Evolutionary conservation across 2,113 vertebrate species (phyloP), one percentile per base, ranked within the genome.

Genomic region (Hippopotamus amphibius): DNA sequence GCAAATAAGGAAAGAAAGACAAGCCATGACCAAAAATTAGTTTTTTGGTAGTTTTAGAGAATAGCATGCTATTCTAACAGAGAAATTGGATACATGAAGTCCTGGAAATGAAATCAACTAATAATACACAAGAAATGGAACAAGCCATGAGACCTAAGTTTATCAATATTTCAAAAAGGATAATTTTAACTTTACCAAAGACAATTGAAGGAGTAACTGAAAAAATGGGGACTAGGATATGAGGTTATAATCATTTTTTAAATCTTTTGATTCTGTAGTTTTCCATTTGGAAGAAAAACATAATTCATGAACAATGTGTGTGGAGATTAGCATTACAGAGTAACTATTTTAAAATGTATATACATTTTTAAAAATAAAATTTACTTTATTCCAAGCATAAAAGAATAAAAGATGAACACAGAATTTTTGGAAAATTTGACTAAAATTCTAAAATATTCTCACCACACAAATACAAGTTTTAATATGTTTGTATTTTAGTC

Each of bases 181-280:
- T 92, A 17, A 46, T 87, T 50, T 87, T 50, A 81, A 17, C 88
- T 92, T 92, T 85, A 53, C 26, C 41, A 84, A 94, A 94, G 28
- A 72, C 2, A n/a, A 33, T 1, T 66, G 15, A 93, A 76, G 11
- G 14, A 76, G 37, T 65, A 87, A 79, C 2, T 79, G 7, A 43
- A 72, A 93, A 72, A n/a, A 22, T 41, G 41, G 33, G 66, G 24
- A 89, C 41, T 88, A 80, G 55, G 21, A 88, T 30, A 53, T n/a
- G 19, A 63, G 12, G 19, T 46, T 88, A 46, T 7, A 22, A 11
- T 84, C 41, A 71, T 57, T 81, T 24, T 37, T 55, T 9, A 1
- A 88, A 48, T 85, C 57, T 43, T 93, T 11, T 90, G 16, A 87
- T 79, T 61, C 69, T 95, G 66, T 81, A 82, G 15, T 53, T 93